Percentiles rank a stretch among this genome's conserved stretches.
These are phyloP conservation scores for Motacilla alba DNA, from an alignment of 2,113 vertebrate genomes.

Conservation along the genomic window DNA sequence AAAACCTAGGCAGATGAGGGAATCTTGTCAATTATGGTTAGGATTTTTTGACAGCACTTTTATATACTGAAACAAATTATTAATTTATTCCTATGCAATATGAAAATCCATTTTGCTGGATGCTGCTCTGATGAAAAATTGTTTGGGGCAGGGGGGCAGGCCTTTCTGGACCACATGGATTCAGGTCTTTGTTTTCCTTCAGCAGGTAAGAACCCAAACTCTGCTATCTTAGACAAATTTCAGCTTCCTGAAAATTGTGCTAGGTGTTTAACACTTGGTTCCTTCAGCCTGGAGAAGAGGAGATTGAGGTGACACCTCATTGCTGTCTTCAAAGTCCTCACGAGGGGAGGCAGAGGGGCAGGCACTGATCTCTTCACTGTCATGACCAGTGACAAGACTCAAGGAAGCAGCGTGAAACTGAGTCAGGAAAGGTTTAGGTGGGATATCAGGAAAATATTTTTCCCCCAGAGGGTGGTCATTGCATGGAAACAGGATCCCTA, in stretches of 20 bases:
- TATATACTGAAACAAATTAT: background rate
- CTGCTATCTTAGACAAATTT: background rate
- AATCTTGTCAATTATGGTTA: background rate
- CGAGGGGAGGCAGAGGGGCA: background rate
- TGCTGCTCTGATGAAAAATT: background rate
- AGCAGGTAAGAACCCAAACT: background rate
- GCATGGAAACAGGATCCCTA: background rate
- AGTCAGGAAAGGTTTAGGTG: background rate
- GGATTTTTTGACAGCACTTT: background rate
- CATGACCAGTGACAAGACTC: background rate
- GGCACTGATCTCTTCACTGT: background rate
- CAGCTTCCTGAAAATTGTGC: background rate
- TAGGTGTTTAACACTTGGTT: background rate
- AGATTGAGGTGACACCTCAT: background rate
- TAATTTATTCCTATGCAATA: background rate
- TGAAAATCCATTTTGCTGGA: background rate
- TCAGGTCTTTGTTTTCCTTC: background rate
- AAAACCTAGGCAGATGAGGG: background rate
- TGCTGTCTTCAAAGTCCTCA: background rate
- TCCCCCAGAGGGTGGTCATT: background rate
- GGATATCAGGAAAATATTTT: background rate
- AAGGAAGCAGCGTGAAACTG: background rate
- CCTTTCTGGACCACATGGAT: background rate
- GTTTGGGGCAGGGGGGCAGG: accelerated
- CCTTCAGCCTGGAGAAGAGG: background rate